Base-by-base conservation (phyloP, 2,888 invertebrate species). In the Apamea epomidion region DNA sequence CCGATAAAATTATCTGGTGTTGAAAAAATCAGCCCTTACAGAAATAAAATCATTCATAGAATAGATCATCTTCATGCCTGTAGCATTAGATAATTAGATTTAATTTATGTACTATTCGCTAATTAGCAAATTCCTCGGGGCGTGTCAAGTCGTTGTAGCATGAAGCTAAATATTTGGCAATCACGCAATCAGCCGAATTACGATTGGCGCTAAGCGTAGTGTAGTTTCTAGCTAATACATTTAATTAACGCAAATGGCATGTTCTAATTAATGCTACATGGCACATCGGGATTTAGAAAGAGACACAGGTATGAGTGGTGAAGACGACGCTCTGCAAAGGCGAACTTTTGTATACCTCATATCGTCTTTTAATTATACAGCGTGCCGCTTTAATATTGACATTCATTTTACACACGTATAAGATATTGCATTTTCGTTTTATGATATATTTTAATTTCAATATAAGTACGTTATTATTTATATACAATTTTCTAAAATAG, bases 141-240 rank as follows among this genome's bases (percentile, higher is more conserved):
- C 58, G 37, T 48, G 29, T 64, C 51, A 74, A 74, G 7, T 60
- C 8, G 25, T 1, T 25, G 74, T 51, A 29, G 80, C 58, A 25
- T 67, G 29, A 80, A 80, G 29, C 37, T 51, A 58, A 67, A 80
- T 80, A 80, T 80, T 74, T 42, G 58, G 18, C 48, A 67, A 74
- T 51, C 80, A 67, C 58, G 74, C 48, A 80, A 80, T 80, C 37
- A 67, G 64, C 1, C 25, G 14, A 37, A 80, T 58, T 25, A 71
- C 72, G 45, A 65, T 73, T 25, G 65, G 25, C 14, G 64, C 65
- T 29, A 48, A 64, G n/a, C 21, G 37, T 51, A 16, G 12, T 72
- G 51, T 54, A 80, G 42, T 45, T 78, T 78, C 42, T n/a, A 37
- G 1, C 16, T 29, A 5, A 45, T 14, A 42, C 14, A 69, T 62